phyloP scores from a whole-genome alignment of 2,888 invertebrate genomes.

The Scaptomyza flava region DNA sequence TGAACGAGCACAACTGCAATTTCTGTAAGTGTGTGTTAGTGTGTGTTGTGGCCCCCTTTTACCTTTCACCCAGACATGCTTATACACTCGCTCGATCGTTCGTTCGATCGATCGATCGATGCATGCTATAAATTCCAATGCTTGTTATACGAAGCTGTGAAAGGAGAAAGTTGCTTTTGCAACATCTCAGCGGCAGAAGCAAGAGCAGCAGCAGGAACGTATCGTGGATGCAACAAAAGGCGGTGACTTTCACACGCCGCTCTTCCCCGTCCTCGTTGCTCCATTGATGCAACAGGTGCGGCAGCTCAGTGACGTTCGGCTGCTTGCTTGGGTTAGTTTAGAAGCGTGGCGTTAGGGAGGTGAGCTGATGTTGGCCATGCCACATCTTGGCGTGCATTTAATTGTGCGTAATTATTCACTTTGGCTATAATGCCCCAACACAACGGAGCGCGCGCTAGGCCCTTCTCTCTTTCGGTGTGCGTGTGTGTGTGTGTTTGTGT shows the following conservation, averaged over 20 bases:
- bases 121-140: constrained; percentile 48
- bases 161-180: constrained; percentile 63
- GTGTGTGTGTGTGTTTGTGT: constrained; percentile 18
- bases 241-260: constrained; percentile 52
- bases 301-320: constrained; percentile 4
- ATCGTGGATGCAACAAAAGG: constrained; percentile 45
- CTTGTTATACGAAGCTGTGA: constrained; percentile 43
- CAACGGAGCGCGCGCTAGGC: neutral
- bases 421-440: constrained; percentile 52
- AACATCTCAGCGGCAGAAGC: constrained; percentile 7
- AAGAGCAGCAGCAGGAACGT: constrained; percentile 40
- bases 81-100: constrained; percentile 24
- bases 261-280: neutral
- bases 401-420: constrained; percentile 75
- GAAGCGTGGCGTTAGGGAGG: neutral
- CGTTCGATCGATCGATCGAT: constrained; percentile 10
- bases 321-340: constrained; percentile 2
- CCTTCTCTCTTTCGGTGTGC: no score
- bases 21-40: no score
- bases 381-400: constrained; percentile 66
- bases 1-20: neutral
- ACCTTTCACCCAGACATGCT: constrained; percentile 46
- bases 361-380: constrained; percentile 46
- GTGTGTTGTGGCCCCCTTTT: constrained; percentile 31
- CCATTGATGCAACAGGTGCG: constrained; percentile 50